These are phyloP conservation scores for Daboia siamensis DNA, from an alignment of 2,113 vertebrate genomes.

Conservation along the genomic window DNA sequence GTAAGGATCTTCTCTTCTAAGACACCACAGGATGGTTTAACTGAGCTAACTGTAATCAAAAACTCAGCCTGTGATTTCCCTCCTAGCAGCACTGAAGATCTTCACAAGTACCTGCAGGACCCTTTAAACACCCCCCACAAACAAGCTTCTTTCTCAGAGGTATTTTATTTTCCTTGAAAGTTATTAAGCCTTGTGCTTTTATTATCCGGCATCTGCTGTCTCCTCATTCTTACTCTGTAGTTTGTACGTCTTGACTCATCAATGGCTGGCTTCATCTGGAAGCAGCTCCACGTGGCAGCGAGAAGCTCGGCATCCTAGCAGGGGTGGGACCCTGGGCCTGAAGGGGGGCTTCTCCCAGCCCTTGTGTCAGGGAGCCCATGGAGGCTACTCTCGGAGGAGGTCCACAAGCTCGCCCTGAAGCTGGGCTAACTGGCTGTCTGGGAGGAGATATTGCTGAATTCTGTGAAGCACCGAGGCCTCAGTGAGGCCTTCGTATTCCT, in stretches of 20 bases:
- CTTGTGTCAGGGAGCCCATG: neutral
- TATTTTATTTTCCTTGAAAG: neutral
- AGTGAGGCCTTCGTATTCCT: conserved; percentile 71
- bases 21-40: neutral
- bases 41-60: neutral
- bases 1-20: neutral
- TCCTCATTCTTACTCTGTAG: neutral
- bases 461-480: conserved; percentile 71
- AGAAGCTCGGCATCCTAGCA: neutral
- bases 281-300: neutral
- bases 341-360: neutral
- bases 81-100: neutral
- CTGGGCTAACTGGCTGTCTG: conserved; percentile 64
- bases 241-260: neutral
- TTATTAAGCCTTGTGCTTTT: neutral
- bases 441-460: conserved; percentile 72
- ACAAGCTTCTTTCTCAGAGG: neutral
- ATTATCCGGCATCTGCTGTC: neutral
- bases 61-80: neutral
- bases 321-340: neutral
- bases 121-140: neutral
- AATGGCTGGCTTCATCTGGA: neutral
- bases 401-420: conserved; percentile 69
- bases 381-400: conserved; percentile 39
- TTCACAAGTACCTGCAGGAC: neutral